Evolutionary conservation across 2,113 vertebrate genomes (phyloP).

Genomic region (Bubo blakistoni): DNA sequence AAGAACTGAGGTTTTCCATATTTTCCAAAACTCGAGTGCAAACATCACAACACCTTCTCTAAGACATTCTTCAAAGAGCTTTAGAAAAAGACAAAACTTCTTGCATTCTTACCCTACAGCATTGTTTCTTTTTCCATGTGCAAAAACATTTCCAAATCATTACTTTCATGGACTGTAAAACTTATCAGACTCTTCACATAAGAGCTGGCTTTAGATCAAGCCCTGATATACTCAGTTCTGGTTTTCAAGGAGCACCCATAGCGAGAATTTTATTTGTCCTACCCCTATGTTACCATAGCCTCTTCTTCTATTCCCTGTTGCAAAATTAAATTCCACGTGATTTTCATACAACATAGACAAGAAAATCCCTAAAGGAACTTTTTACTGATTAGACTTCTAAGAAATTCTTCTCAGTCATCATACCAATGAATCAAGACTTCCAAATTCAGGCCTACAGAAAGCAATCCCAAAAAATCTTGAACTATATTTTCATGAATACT

Average conservation of each 20-base stretch:
- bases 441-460: not conserved
- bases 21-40: not conserved
- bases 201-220: conserved; percentile 43
- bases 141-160: conserved; percentile 1
- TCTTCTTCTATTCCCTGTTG: conserved; percentile 59
- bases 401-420: not conserved
- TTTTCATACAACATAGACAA: conserved; percentile 54
- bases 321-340: conserved; percentile 62
- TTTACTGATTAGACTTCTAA: not conserved
- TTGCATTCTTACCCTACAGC: not conserved
- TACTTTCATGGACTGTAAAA: conserved; percentile 6
- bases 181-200: not conserved
- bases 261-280: not conserved
- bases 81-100: not conserved
- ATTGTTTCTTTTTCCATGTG: not conserved
- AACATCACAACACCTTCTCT: not conserved
- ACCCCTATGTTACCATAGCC: not conserved
- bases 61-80: conserved; percentile 11
- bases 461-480: not conserved
- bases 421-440: not conserved
- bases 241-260: conserved; percentile 20
- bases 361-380: conserved; percentile 56
- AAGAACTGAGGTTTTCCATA: not conserved
- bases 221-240: not conserved
- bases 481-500: not conserved